A percentile compares a stretch with the other conserved stretches of the same genome.
phyloP scores from a whole-genome alignment of 35 echinoderm and acorn worm species.

The Ophiothrix spiculata region DNA sequence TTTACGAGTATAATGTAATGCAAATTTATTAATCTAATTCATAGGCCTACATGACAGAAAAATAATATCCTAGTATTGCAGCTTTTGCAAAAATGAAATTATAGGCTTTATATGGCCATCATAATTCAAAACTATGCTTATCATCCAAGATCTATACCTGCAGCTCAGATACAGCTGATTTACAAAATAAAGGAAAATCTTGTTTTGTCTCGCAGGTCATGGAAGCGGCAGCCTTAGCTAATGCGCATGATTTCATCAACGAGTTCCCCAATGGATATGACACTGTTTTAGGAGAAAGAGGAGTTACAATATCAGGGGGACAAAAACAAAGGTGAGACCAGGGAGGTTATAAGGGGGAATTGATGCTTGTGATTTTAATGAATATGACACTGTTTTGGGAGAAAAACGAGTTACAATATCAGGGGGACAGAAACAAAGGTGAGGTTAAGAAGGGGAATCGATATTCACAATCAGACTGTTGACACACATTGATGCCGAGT shows the following conservation, averaged over 20 bases:
- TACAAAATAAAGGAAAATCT: too few species aligned
- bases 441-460: neutral
- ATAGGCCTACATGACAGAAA: too few species aligned
- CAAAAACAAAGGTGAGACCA: constrained; percentile 99
- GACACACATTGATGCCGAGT: neutral
- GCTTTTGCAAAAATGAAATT: too few species aligned
- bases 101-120: too few species aligned
- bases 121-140: too few species aligned
- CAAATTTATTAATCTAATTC: too few species aligned
- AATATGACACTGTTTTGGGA: constrained; percentile 80
- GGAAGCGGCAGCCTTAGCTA: constrained; percentile 72
- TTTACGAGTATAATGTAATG: too few species aligned
- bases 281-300: constrained; percentile 85
- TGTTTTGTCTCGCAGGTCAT: constrained; percentile 64
- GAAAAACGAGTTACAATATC: constrained; percentile 90
- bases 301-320: constrained; percentile 87
- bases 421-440: constrained; percentile 97
- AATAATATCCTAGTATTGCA: too few species aligned
- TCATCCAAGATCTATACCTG: too few species aligned
- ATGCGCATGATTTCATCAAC: constrained; percentile 89
- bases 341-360: too few species aligned
- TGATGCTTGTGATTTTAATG: too few species aligned
- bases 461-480: neutral
- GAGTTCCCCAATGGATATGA: constrained; percentile 87
- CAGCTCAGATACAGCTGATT: too few species aligned